Conservation (phyloP, 2,888 invertebrate genomes). For the Xanthostigma xanthostigma region DNA sequence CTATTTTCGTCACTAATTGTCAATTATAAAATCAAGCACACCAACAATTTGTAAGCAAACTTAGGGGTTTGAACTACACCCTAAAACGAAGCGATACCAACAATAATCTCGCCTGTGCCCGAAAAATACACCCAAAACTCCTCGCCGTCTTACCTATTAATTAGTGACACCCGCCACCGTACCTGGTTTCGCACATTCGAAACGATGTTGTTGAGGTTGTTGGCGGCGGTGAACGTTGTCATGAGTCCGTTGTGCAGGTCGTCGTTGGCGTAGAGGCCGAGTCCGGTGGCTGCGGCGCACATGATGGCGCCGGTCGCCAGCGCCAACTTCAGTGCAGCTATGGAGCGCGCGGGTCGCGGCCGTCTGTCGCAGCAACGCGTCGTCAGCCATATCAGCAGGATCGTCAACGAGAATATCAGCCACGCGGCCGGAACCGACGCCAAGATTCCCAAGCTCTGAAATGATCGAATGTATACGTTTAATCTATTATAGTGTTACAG, state of each 20-base stretch:
- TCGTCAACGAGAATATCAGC: conserved; percentile 77
- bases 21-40: no score
- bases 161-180: conserved; percentile 12
- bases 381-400: conserved; percentile 81
- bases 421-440: conserved; percentile 88
- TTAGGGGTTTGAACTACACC: no score
- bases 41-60: no score
- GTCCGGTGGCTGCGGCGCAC: conserved; percentile 79
- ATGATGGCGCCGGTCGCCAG: conserved; percentile 69
- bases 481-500: no score
- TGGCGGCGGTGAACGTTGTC: conserved; percentile 63
- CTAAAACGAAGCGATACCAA: no score
- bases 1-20: no score
- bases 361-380: conserved; percentile 92
- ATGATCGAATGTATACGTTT: conserved; percentile 9
- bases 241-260: conserved; percentile 83
- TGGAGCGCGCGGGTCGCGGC: conserved; percentile 74
- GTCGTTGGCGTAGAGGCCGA: conserved; percentile 88
- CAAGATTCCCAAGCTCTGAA: conserved; percentile 82
- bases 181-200: conserved; percentile 72
- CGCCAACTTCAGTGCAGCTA: conserved; percentile 71
- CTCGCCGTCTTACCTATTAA: no score
- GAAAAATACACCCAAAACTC: no score
- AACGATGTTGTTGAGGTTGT: conserved; percentile 67
- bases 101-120: no score